A percentile compares a stretch with the other conserved stretches of the same genome.
These are phyloP conservation scores for Limnephilus lunatus DNA, from an alignment of 2,888 invertebrate genomes.

Conservation along the genomic window DNA sequence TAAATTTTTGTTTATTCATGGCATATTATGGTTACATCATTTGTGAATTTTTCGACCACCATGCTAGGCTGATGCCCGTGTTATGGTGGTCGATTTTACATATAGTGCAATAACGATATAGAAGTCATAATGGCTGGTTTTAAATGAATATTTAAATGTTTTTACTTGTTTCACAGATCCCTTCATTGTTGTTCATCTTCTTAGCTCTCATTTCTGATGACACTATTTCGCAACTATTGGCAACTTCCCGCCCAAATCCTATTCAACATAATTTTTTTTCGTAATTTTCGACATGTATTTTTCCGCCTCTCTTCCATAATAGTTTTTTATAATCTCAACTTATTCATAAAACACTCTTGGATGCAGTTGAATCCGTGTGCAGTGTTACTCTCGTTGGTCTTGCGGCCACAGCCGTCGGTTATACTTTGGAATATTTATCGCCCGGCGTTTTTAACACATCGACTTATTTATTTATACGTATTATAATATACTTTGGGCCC, in stretches of 20 bases:
- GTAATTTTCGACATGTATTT: background rate
- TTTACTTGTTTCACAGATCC: background rate
- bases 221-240: background rate
- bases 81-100: too few species aligned
- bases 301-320: background rate
- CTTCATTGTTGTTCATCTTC: background rate
- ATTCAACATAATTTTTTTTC: background rate
- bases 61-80: too few species aligned
- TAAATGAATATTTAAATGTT: background rate
- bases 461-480: constrained; percentile 58
- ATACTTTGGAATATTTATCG: constrained; percentile 62
- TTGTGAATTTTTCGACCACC: too few species aligned
- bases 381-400: background rate
- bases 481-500: constrained; percentile 51
- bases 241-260: background rate
- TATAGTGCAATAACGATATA: too few species aligned
- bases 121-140: too few species aligned
- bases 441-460: constrained; percentile 62
- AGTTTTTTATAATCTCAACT: background rate
- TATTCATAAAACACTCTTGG: background rate
- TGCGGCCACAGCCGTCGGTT: constrained; percentile 59
- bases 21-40: too few species aligned
- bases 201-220: background rate
- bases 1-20: too few species aligned
- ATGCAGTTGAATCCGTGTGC: constrained; percentile 20